Base-by-base conservation (phyloP, 2,113 vertebrate species). In the Polypterus senegalus region DNA sequence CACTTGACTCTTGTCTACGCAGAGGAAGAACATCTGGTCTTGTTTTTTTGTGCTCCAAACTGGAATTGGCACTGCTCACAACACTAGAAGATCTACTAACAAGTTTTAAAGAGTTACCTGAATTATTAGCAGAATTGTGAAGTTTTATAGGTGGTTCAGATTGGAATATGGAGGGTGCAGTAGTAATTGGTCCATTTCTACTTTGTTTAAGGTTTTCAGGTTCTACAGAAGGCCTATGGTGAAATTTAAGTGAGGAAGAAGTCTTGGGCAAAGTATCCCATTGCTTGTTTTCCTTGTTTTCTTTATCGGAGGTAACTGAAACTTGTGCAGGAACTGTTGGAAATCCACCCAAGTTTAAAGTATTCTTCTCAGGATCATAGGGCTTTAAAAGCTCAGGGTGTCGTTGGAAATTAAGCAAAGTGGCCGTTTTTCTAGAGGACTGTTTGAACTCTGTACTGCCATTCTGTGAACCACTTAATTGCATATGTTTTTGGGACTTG, bases 371-470 rank as follows among this genome's bases (percentile, higher is more conserved):
- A 11, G 92, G 93, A 76, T 96, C 81, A 9, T 97, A 97, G 0
- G 94, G 93, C 74, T 91, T 88, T 60, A 97, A 71, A 62, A 97
- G 77, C 77, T 97, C 94, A 8, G 96, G 93, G 63, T 97, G 89
- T 65, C 72, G 91, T 73, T 97, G 91, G 69, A 90, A 95, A 76
- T 97, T 97, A 63, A 94, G 78, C 64, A 94, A 64, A 3, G 66
- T 75, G 11, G 86, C 70, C 0, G 87, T 54, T 70, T 83, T 89
- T 45, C 70, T 64, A 5, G 79, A 54, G 45, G 75, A 63, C 6
- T 79, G 76, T 66, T 72, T 85, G 56, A 58, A 66, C 56, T 86
- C 84, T 4, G 73, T 59, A 9, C 67, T 9, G 0, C 73, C 77
- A 46, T 83, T 85, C 69, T 85, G 84, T 64, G 83, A 69, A 54